Conservation (phyloP, 2,888 invertebrate genomes). For the Plemyria rubiginata region DNA sequence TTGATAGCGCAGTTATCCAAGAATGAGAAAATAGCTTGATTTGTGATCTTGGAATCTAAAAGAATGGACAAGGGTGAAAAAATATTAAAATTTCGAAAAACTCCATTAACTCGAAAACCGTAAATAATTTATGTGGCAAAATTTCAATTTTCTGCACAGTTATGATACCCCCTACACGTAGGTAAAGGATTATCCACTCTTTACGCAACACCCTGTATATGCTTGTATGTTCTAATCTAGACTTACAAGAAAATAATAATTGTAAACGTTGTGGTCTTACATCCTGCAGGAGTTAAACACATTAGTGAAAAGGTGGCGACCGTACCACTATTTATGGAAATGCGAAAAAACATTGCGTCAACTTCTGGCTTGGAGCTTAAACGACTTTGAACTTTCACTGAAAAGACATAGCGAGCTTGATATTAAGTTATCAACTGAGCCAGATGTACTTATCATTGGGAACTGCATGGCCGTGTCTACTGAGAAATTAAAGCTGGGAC, state of each 20-base stretch:
- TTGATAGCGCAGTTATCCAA: too few species aligned
- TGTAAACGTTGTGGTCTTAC: conserved; percentile 2
- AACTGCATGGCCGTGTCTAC: conserved; percentile 91
- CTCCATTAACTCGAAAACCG: too few species aligned
- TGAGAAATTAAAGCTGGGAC: conserved; percentile 93
- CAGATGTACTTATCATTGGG: conserved; percentile 89
- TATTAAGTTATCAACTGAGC: conserved; percentile 88
- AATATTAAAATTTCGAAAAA: too few species aligned
- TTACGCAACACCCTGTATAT: too few species aligned
- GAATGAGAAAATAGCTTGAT: too few species aligned
- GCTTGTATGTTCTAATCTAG: too few species aligned
- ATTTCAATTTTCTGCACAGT: too few species aligned
- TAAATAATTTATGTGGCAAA: too few species aligned
- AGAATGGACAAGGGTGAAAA: too few species aligned
- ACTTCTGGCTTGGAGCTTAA: conserved; percentile 88
- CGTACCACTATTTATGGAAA: conserved; percentile 95
- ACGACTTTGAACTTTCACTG: conserved; percentile 90
- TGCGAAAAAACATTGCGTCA: conserved; percentile 93
- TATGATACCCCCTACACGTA: too few species aligned
- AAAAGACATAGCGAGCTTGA: conserved; percentile 92
- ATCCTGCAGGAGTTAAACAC: conserved; percentile 89
- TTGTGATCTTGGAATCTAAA: too few species aligned
- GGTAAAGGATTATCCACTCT: too few species aligned
- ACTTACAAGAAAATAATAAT: not conserved
- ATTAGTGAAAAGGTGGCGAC: conserved; percentile 93